A percentile compares a stretch with the other conserved stretches of the same genome.
Conservation (phyloP, 2,113 vertebrate genomes). For the Solea solea region DNA sequence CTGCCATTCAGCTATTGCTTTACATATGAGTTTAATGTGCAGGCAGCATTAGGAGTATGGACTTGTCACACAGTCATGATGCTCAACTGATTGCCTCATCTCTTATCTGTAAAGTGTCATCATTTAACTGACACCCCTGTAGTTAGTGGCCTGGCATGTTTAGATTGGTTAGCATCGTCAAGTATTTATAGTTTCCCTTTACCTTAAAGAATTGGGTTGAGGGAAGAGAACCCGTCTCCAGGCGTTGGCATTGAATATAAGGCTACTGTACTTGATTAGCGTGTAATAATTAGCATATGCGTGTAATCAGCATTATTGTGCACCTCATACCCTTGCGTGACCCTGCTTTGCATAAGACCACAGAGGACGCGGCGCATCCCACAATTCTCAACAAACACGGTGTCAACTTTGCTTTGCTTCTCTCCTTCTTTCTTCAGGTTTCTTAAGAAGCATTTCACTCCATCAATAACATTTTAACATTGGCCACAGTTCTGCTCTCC, state of each 20-base stretch:
- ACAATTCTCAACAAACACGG: slow-evolving; percentile 73
- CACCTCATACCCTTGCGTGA: slow-evolving; percentile 78
- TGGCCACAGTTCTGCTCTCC: background rate
- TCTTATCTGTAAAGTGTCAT: slow-evolving; percentile 63
- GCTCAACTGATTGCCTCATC: slow-evolving; percentile 52
- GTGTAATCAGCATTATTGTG: slow-evolving; percentile 90
- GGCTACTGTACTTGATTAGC: slow-evolving; percentile 87
- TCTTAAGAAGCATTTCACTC: slow-evolving; percentile 63
- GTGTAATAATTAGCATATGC: slow-evolving; percentile 88
- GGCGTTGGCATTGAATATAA: slow-evolving; percentile 78
- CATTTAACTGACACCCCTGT: slow-evolving; percentile 73
- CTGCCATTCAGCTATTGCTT: slow-evolving; percentile 5
- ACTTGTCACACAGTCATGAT: slow-evolving; percentile 37
- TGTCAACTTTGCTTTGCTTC: slow-evolving; percentile 78
- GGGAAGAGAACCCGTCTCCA: slow-evolving; percentile 69
- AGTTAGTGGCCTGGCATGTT: slow-evolving; percentile 59
- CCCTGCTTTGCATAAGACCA: slow-evolving; percentile 86
- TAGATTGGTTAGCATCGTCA: slow-evolving; percentile 49
- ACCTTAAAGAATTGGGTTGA: slow-evolving; percentile 62
- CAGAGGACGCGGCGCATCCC: slow-evolving; percentile 78
- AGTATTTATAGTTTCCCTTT: slow-evolving; percentile 76
- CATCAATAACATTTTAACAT: slow-evolving; percentile 55
- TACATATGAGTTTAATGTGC: slow-evolving; percentile 14
- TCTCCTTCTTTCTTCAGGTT: slow-evolving; percentile 63
- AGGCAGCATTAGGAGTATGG: slow-evolving; percentile 17